phyloP scores from a whole-genome alignment of 2,797 vertebrate species.

The Diglossa cyanea region DNA sequence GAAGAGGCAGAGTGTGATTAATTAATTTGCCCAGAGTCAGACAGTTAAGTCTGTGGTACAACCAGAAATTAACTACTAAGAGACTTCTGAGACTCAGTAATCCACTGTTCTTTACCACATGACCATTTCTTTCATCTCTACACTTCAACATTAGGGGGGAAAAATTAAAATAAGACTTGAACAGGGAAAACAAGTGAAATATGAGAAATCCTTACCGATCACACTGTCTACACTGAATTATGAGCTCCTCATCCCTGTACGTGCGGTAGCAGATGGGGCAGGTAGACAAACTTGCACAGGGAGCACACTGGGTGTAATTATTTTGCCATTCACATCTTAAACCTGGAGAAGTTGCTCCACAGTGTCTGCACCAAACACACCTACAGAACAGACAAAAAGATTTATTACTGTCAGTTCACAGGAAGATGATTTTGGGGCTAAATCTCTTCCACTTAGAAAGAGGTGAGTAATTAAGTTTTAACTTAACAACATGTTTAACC shows the following conservation, averaged over 20 bases:
- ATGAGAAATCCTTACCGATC: slow-evolving; percentile 83
- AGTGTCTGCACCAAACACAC: slow-evolving; percentile 97
- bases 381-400: slow-evolving; percentile 71
- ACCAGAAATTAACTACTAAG: not conserved
- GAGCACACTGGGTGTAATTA: slow-evolving; percentile 97
- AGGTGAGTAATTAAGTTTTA: not conserved
- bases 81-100: not conserved
- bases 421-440: not conserved
- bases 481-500: not conserved
- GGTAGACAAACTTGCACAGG: slow-evolving; percentile 89
- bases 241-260: slow-evolving; percentile 92
- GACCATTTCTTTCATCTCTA: not conserved
- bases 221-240: slow-evolving; percentile 95
- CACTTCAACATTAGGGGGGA: not conserved
- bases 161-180: not conserved
- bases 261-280: slow-evolving; percentile 90
- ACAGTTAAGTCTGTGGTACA: not conserved
- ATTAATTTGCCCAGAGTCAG: not conserved
- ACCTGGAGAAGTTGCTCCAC: slow-evolving; percentile 92
- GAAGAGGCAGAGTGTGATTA: not conserved
- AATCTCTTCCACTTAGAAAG: not conserved
- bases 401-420: not conserved
- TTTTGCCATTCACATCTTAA: slow-evolving; percentile 97
- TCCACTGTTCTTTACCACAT: not conserved
- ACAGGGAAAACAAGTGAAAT: not conserved